A percentile compares a stretch with the other conserved stretches of the same genome.
phyloP scores from a whole-genome alignment of 1,140 invertebrate species.

The Tetramorium simillimum region DNA sequence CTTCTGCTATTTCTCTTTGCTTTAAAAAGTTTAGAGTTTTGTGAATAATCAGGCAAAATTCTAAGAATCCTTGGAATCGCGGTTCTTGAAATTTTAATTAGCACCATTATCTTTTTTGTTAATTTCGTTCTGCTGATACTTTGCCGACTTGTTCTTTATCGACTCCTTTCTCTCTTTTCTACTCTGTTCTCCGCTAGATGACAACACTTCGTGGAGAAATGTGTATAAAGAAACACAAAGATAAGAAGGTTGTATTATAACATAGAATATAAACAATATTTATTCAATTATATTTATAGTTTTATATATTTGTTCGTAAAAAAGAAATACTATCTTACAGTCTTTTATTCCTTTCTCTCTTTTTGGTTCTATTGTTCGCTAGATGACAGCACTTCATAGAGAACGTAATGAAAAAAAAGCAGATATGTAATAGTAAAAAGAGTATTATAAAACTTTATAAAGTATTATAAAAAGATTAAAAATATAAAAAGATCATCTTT shows the following conservation, averaged over 20 bases:
- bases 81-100: slow-evolving; percentile 4
- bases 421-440: neutral
- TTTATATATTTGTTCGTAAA: neutral
- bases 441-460: neutral
- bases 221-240: neutral
- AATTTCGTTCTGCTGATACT: slow-evolving; percentile 10
- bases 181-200: neutral
- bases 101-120: neutral
- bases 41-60: neutral
- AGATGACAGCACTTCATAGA: slow-evolving; percentile 25
- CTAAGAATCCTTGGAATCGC: neutral
- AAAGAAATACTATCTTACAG: neutral
- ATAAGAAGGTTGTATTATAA: neutral
- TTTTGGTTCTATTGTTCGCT: neutral
- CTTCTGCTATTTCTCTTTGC: neutral
- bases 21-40: slow-evolving; percentile 4
- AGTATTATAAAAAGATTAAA: neutral
- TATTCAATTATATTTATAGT: neutral
- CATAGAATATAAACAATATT: neutral
- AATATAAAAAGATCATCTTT: neutral
- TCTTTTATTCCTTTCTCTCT: neutral
- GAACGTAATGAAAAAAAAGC: neutral
- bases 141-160: neutral
- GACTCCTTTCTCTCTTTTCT: neutral
- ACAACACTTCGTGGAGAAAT: slow-evolving; percentile 1